Conservation (phyloP, 1,140 invertebrate species). For the Lordiphosa mommai region DNA sequence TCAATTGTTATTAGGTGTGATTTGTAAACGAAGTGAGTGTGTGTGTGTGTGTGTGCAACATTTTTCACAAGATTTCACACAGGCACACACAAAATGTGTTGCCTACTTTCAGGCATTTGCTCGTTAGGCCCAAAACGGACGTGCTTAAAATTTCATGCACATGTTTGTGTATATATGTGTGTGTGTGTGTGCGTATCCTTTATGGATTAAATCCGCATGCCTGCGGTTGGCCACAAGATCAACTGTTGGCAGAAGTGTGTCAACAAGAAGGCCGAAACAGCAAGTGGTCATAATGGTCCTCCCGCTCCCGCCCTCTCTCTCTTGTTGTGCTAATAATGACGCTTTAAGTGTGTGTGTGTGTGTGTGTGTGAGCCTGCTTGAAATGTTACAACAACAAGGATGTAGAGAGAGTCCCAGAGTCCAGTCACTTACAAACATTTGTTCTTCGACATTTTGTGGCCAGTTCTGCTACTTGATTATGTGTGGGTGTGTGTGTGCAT, state of each 20-base stretch:
- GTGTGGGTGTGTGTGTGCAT: too few species aligned
- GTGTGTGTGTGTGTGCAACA: conserved; percentile 1
- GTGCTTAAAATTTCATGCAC: conserved; percentile 73
- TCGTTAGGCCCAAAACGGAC: conserved; percentile 71
- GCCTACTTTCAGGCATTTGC: conserved; percentile 55
- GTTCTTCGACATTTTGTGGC: conserved; percentile 32
- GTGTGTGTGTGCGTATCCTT: conserved; percentile 62
- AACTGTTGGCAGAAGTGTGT: conserved; percentile 78
- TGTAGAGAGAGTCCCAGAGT: conserved; percentile 10
- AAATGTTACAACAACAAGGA: conserved; percentile 54
- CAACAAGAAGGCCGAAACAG: conserved; percentile 60
- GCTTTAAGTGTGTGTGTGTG: conserved; percentile 48
- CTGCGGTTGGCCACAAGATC: conserved; percentile 75
- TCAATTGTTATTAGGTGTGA: conserved; percentile 75
- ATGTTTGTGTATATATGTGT: too few species aligned
- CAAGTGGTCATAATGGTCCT: conserved; percentile 67
- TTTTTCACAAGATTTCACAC: conserved; percentile 40
- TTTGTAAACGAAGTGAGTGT: conserved; percentile 55
- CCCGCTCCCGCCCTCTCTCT: conserved; percentile 14
- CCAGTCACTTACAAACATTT: conserved; percentile 32
- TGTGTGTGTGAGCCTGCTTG: conserved; percentile 17
- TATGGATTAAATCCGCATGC: conserved; percentile 78
- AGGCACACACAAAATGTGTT: conserved; percentile 35
- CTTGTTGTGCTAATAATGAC: conserved; percentile 74
- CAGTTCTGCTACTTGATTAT: conserved; percentile 1